phyloP scores from a whole-genome alignment of 2,797 vertebrate genomes.

The Scolopax bukidnonensis region DNA sequence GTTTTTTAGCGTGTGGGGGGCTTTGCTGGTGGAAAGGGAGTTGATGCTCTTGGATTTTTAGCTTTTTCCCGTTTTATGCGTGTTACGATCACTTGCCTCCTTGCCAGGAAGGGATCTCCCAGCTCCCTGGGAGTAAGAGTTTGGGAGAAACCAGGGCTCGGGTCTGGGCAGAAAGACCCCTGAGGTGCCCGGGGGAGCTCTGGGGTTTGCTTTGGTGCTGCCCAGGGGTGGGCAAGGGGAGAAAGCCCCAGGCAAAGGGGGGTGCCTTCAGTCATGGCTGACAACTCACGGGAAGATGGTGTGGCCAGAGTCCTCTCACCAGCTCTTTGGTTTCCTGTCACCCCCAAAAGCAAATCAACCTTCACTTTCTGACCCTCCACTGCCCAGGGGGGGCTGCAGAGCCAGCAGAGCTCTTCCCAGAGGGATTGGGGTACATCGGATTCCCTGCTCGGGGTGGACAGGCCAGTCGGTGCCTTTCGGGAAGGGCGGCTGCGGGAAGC shows the following conservation, averaged over 20 bases:
- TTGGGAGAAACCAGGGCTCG: fast-evolving
- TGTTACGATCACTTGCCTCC: fast-evolving
- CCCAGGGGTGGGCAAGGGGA: not conserved
- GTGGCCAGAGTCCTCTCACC: not conserved
- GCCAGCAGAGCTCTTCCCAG: not conserved
- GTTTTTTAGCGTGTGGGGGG: fast-evolving
- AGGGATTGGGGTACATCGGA: no score
- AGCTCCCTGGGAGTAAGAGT: fast-evolving
- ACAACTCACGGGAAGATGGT: not conserved
- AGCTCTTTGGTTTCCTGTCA: fast-evolving
- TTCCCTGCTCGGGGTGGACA: not conserved
- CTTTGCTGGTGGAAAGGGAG: not conserved
- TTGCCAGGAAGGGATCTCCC: not conserved
- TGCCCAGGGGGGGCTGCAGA: not conserved
- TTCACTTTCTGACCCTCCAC: fast-evolving
- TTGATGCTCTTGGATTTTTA: not conserved
- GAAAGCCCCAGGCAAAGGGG: fast-evolving
- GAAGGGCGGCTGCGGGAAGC: fast-evolving
- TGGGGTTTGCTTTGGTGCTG: not conserved
- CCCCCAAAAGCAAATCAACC: not conserved
- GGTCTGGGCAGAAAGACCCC: not conserved
- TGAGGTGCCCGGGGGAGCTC: fast-evolving
- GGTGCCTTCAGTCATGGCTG: not conserved
- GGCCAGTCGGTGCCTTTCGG: fast-evolving
- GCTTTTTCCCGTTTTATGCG: fast-evolving